These are phyloP conservation scores for Lasiurus borealis DNA, from an alignment of 2,113 vertebrate genomes.

Conservation along the genomic window DNA sequence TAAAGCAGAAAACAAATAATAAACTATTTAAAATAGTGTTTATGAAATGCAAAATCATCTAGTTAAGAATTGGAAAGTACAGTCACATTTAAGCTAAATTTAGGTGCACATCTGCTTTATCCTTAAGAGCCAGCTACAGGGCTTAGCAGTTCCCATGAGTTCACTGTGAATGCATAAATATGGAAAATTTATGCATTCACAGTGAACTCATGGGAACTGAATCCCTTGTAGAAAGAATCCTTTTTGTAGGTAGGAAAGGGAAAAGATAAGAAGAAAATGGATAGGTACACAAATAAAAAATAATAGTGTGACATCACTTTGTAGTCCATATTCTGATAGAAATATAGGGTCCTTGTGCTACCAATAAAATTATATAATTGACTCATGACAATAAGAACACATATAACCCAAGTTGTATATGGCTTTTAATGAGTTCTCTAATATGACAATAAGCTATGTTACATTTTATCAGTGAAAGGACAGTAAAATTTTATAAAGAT, in stretches of 20 bases:
- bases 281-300: background rate
- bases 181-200: background rate
- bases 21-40: background rate
- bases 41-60: background rate
- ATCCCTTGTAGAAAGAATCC: background rate
- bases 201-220: no score
- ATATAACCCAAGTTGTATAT: background rate
- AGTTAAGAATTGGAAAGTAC: background rate
- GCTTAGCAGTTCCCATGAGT: background rate
- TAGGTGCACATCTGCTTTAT: background rate
- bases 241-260: background rate
- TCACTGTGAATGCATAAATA: background rate
- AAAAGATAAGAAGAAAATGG: background rate
- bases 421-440: background rate
- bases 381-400: background rate
- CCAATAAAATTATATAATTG: background rate
- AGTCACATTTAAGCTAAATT: background rate
- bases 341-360: background rate
- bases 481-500: background rate
- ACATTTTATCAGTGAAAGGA: background rate
- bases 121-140: background rate
- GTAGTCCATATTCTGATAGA: background rate
- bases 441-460: background rate
- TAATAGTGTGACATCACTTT: background rate
- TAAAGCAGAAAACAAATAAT: slow-evolving; percentile 22